Evolutionary conservation across 2,113 vertebrate species (phyloP).

Genomic region (Sebastes fasciatus): DNA sequence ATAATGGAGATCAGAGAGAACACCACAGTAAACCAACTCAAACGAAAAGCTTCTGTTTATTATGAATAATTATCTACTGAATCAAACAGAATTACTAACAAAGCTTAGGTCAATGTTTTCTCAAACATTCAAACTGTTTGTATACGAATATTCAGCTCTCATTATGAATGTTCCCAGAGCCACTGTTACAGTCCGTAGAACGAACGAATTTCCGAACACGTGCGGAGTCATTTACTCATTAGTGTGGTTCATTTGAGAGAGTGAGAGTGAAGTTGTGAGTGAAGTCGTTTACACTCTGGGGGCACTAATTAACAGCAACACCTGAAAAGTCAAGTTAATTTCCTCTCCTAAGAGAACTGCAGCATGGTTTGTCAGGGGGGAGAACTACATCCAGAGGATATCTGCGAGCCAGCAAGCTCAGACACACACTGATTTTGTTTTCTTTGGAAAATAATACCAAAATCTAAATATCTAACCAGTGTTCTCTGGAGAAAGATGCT

Average conservation of each 20-base stretch:
- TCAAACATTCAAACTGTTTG: constrained; percentile 9
- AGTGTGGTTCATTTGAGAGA: constrained; percentile 3
- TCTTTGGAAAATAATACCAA: neutral
- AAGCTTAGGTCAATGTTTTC: constrained; percentile 9
- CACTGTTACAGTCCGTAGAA: neutral
- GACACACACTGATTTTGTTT: neutral
- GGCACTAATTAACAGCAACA: constrained; percentile 31
- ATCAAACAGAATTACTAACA: neutral
- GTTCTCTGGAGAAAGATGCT: neutral
- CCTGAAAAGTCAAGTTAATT: constrained; percentile 23
- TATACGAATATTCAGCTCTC: constrained; percentile 7
- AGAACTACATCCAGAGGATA: neutral
- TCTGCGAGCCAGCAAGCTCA: neutral
- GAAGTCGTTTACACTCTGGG: neutral
- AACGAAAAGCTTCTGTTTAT: neutral
- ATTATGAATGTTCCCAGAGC: neutral
- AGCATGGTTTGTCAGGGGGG: constrained; percentile 12
- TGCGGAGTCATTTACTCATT: constrained; percentile 6
- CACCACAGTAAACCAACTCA: neutral
- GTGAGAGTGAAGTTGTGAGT: neutral
- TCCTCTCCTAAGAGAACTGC: constrained; percentile 2
- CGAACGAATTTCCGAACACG: neutral
- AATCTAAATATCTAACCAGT: neutral
- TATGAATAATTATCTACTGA: constrained; percentile 3
- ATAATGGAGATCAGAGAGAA: neutral